phyloP scores from a whole-genome alignment of 2,797 vertebrate species.

The Cirrhinus molitorella region DNA sequence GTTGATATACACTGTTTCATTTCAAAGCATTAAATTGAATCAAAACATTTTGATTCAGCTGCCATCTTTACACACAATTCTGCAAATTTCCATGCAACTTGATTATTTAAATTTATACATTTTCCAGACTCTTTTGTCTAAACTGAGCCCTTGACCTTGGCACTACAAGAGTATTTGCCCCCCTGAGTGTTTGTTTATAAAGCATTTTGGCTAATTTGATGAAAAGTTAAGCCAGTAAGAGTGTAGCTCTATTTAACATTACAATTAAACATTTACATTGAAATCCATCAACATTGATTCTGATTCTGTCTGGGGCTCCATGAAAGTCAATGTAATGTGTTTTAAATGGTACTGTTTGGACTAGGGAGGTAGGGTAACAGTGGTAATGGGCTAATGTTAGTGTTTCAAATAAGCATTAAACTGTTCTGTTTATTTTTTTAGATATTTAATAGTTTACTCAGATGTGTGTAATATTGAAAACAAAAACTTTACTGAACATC shows the following conservation, averaged over 20 bases:
- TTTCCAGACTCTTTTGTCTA: neutral
- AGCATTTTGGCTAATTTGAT: conserved; percentile 1
- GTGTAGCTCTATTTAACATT: neutral
- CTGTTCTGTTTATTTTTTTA: neutral
- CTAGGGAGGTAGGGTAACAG: neutral
- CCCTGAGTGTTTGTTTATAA: too few species aligned
- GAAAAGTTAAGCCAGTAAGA: neutral
- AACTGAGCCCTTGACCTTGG: neutral
- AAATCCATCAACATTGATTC: neutral
- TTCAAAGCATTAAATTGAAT: neutral
- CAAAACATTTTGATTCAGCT: neutral
- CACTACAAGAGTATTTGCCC: neutral
- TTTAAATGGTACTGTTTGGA: conserved; percentile 3
- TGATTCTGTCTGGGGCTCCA: neutral
- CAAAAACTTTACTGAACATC: neutral
- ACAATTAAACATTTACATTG: conserved; percentile 5
- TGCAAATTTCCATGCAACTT: neutral
- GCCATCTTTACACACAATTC: neutral
- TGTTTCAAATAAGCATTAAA: neutral
- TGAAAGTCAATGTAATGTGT: neutral
- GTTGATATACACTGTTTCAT: neutral
- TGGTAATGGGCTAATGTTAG: neutral
- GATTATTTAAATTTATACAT: neutral
- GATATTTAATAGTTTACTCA: neutral
- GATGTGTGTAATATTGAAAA: neutral